Evolutionary conservation across 2,797 vertebrate species (phyloP), one percentile per base, ranked within the genome.

Genomic region (Lycodopsis pacificus): DNA sequence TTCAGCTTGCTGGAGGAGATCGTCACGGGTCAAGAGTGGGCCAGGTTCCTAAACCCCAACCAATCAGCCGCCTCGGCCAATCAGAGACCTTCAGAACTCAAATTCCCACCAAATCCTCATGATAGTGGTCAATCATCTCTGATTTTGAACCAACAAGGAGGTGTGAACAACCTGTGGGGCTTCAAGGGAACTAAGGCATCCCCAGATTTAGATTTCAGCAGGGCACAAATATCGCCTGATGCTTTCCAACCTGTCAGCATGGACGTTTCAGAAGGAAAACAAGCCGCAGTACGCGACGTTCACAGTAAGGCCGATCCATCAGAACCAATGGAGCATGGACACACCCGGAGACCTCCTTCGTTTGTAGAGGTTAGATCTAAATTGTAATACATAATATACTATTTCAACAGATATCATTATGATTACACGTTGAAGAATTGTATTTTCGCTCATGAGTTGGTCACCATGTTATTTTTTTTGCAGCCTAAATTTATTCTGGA

Each of bases 1-100:
- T 94, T 94, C 36, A 95, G 93, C 62, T 84, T 96, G 7, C 87
- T 95, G 87, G 95, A 96, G 1, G 95, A 96, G 83, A 96, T 96
- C 1, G 71, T 86, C 61, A 91, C 80, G 2, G 94, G 93, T 67
- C 90, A 94, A 61, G 87, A 95, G 57, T 96, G 95, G 95, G 92
- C 91, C 51, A 93, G 77, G 73, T 96, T 95, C 67, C 61, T 95
- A 3, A 88, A 84, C 54, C 89, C 88, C 46, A 34, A 74, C 69
- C 53, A 44, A 19, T 30, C 80, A 56, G 25, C 63, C 7, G 1
- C 69, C 59, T 70, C 84, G 34, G 40, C 74, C 70, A 79, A 76
- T 73, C 89, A 82, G 61, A 85, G 19, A 70, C 65, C 81, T n/a
- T 17, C 78, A 70, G 73, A 69, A 53, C 3, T 30, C 15, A 19